Base-by-base conservation (phyloP, 2,113 vertebrate species). In the Pipa parva region DNA sequence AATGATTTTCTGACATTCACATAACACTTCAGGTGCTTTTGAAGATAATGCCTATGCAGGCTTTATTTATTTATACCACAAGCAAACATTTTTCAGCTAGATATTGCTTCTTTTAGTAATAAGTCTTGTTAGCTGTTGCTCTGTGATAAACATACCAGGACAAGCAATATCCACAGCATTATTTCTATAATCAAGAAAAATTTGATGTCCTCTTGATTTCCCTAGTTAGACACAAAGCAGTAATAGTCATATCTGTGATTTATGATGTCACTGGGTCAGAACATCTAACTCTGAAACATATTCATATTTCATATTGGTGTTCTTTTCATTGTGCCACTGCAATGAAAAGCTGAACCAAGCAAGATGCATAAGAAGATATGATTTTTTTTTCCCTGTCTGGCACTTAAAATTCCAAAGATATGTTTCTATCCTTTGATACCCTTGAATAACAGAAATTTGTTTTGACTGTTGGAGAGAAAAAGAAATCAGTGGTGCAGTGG, bases 381-480 rank as follows among this genome's bases (percentile, higher is more conserved):
- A 59, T 45, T 46, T 31, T 61, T n/a, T 39, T 70, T 61, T 36
- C 52, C 61, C 18, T 29, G 58, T 20, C 58, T 70, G 58, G 46
- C 58, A 61, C 33, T 61, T 70, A 24, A 46, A 57, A 54, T 61
- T 70, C 66, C 57, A 33, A 5, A 70, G 58, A 70, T 54, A 50
- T 33, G 15, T 60, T 70, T 54, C 56, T 54, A 70, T 61, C 66
- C 57, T 70, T 70, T 70, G 66, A 61, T 70, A 58, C 59, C 66
- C 66, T 70, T 70, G 66, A 59, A 70, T 52, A 70, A 45, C 57
- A 70, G 57, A 61, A 42, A 70, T 70, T 59, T 70, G 46, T 61
- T 70, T 70, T 70, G 33, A 70, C 36, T 61, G 49, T 61, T 54
- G 57, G 54, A 61, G 59, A 54, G 66, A 60, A 69, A 60, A 70